phyloP scores from a whole-genome alignment of 2,888 invertebrate genomes.

The Scaptomyza reducta region DNA sequence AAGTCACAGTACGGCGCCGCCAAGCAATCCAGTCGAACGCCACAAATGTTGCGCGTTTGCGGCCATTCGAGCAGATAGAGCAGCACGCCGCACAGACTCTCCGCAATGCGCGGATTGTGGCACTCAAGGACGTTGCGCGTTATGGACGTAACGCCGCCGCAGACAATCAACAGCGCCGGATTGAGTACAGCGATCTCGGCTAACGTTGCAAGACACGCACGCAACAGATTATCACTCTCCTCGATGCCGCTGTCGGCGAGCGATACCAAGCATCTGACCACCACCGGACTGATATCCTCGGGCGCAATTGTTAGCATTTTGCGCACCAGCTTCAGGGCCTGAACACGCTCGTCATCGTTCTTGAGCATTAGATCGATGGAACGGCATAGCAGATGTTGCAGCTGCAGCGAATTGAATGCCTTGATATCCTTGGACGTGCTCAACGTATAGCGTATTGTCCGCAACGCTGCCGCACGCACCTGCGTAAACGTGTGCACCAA shows the following conservation, averaged over 20 bases:
- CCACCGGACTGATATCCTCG: conserved; percentile 88
- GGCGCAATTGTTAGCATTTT: conserved; percentile 88
- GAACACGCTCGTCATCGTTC: conserved; percentile 96
- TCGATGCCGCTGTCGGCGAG: conserved; percentile 91
- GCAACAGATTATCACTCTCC: conserved; percentile 90
- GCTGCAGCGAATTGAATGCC: conserved; percentile 91
- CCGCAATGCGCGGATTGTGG: conserved; percentile 94
- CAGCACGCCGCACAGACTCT: conserved; percentile 94
- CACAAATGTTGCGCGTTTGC: conserved; percentile 89
- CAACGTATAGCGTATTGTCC: conserved; percentile 93
- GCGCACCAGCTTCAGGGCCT: conserved; percentile 92
- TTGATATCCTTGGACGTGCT: conserved; percentile 91
- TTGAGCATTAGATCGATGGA: conserved; percentile 95
- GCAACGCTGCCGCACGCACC: conserved; percentile 94
- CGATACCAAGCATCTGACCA: conserved; percentile 92
- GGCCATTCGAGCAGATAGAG: conserved; percentile 94
- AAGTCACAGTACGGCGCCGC: conserved; percentile 97
- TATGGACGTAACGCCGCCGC: conserved; percentile 93
- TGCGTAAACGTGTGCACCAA: conserved; percentile 94
- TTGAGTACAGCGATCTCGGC: conserved; percentile 95
- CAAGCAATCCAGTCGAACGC: conserved; percentile 93
- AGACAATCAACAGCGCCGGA: conserved; percentile 90
- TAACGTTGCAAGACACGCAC: conserved; percentile 93
- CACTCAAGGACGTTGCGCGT: conserved; percentile 93
- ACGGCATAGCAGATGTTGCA: conserved; percentile 92